Conservation (phyloP, 2,113 vertebrate species). For the Cyanoramphus novaezelandiae region DNA sequence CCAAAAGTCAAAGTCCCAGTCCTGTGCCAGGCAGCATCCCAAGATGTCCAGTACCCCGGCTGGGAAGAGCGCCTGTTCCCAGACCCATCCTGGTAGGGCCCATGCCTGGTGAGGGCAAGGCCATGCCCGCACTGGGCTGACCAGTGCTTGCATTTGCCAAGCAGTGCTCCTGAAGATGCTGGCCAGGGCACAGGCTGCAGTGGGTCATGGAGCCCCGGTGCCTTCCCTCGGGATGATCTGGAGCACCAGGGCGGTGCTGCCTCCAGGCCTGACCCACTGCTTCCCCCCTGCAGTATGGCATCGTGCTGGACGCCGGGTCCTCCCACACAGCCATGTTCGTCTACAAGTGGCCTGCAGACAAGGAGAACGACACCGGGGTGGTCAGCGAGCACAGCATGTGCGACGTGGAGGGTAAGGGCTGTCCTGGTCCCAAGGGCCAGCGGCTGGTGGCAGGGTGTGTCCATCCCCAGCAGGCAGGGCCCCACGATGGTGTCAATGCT, state of each 20-base stretch:
- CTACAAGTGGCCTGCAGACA: slow-evolving; percentile 85
- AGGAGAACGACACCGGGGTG: slow-evolving; percentile 85
- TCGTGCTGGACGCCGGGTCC: slow-evolving; percentile 87
- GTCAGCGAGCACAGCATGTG: slow-evolving; percentile 82
- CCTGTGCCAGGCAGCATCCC: background rate
- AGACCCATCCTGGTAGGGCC: background rate
- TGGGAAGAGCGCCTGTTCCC: accelerated
- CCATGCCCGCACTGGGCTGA: background rate
- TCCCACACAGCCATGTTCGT: slow-evolving; percentile 85
- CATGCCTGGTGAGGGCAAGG: background rate
- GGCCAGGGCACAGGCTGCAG: background rate
- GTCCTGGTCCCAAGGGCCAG: accelerated
- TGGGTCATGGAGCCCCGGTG: background rate
- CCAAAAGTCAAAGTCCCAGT: background rate
- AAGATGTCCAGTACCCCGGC: background rate
- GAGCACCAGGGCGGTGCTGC: background rate
- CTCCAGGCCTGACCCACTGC: background rate
- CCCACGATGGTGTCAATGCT: accelerated
- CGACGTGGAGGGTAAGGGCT: slow-evolving; percentile 72
- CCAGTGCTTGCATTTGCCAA: background rate
- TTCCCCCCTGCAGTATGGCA: slow-evolving; percentile 77
- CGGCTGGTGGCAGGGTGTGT: background rate
- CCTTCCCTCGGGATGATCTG: background rate
- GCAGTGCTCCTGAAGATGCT: background rate
- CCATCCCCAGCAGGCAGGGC: background rate